Conservation (phyloP, 2,888 invertebrate species). For the Hipparchia semele region DNA sequence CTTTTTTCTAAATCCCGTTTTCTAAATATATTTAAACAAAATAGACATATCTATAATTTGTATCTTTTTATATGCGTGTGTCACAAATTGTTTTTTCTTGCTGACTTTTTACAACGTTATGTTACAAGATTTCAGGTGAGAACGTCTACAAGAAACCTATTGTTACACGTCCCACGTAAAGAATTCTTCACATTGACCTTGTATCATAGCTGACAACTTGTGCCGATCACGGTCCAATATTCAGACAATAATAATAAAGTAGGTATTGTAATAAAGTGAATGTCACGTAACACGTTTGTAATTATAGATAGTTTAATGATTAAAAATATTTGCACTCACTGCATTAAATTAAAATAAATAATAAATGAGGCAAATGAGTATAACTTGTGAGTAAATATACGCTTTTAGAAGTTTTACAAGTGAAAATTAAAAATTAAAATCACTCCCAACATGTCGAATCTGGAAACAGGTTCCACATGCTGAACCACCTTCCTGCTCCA, state of each 20-base stretch:
- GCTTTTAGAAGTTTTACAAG: too few species aligned
- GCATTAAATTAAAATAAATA: neutral
- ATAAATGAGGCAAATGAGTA: neutral
- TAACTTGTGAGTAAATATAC: too few species aligned
- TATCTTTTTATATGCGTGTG: neutral
- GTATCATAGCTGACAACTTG: slow-evolving; percentile 42
- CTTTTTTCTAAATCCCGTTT: too few species aligned
- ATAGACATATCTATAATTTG: too few species aligned
- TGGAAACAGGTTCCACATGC: too few species aligned
- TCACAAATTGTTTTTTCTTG: slow-evolving; percentile 21
- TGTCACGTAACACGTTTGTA: slow-evolving; percentile 13
- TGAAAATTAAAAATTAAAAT: too few species aligned
- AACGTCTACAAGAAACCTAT: slow-evolving; percentile 12
- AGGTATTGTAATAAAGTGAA: slow-evolving; percentile 14
- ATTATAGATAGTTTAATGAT: slow-evolving; percentile 5
- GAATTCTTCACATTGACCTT: slow-evolving; percentile 57
- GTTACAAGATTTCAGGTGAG: neutral
- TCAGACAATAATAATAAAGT: slow-evolving; percentile 11
- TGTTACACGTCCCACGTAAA: slow-evolving; percentile 47
- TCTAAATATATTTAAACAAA: too few species aligned
- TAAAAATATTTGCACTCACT: neutral
- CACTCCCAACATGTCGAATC: too few species aligned
- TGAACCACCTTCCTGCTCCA: too few species aligned
- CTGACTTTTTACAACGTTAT: neutral
- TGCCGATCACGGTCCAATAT: slow-evolving; percentile 22